phyloP scores from a whole-genome alignment of 1,140 invertebrate species.

The Hesperophylax magnus region DNA sequence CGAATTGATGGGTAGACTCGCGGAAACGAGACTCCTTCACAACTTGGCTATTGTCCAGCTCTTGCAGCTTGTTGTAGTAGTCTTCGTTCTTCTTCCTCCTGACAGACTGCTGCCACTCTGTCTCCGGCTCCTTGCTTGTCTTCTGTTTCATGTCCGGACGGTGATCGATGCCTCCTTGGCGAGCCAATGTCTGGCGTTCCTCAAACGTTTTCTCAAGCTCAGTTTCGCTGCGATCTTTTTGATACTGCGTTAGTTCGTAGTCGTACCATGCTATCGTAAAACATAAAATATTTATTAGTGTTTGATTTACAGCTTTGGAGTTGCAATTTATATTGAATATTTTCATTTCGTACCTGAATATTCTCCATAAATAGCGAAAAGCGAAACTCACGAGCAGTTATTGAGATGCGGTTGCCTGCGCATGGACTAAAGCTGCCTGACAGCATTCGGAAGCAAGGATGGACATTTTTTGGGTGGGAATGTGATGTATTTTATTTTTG shows the following conservation, averaged over 20 bases:
- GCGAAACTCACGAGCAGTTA: constrained; percentile 52
- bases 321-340: constrained; percentile 1
- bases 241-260: constrained; percentile 86
- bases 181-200: constrained; percentile 80
- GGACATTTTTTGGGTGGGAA: constrained; percentile 23
- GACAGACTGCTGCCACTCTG: constrained; percentile 88
- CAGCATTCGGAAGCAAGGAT: constrained; percentile 49
- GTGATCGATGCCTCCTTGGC: constrained; percentile 74
- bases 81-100: constrained; percentile 88
- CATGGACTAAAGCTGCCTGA: constrained; percentile 16
- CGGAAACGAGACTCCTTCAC: constrained; percentile 84
- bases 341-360: constrained; percentile 29
- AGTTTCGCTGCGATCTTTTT: constrained; percentile 85
- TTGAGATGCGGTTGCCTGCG: constrained; percentile 46
- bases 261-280: constrained; percentile 91
- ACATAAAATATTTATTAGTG: constrained; percentile 39
- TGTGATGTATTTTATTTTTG: constrained; percentile 46
- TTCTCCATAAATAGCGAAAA: constrained; percentile 48
- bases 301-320: neutral
- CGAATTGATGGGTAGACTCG: constrained; percentile 85
- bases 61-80: constrained; percentile 87
- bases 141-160: constrained; percentile 78
- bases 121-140: constrained; percentile 79
- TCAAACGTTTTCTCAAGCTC: constrained; percentile 91
- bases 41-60: constrained; percentile 87